Evolutionary conservation across 2,113 vertebrate species (phyloP), one percentile per base, ranked within the genome.

Genomic region (Tretioscincus oriximinensis): DNA sequence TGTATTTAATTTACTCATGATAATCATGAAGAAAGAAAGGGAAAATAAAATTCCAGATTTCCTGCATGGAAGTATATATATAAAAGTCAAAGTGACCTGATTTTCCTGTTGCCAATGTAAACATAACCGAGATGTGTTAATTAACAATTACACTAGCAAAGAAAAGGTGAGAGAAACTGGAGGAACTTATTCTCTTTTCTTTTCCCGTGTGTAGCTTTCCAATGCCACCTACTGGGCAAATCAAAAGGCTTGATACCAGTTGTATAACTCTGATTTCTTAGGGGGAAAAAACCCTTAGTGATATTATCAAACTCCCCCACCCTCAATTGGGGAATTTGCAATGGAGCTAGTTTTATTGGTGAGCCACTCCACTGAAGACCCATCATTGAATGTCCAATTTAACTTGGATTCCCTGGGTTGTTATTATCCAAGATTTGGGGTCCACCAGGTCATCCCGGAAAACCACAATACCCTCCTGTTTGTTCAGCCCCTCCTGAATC

Each of bases 221-320:
- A 79, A 0, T 63, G 92, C 93, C 94, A 94, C 86, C 95, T 95
- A 70, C 28, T 84, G 95, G 92, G 21, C 70, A 87, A 81, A 84
- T n/a, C 45, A n/a, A 51, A 76, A 28, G 35, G 18, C 18, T 10
- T 76, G 20, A 69, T 76, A 12, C 21, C 14, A 75, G 24, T n/a
- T 70, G 51, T 68, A 70, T 61, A 49, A 63, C 51, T 45, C 60
- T 16, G n/a, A 16, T 45, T 20, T 68, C 45, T 58, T 18, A 16
- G n/a, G n/a, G n/a, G n/a, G n/a, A 41, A 41, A 41, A 16, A 51
- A 58, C 45, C 28, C 31, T 41, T 69, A 11, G 54, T 58, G 18
- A 58, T 16, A 58, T 58, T 58, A 58, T 16, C 54, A 58, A 58
- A 14, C 54, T 58, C 14, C 18, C 18, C 18, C 18, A 1, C 54